Evolutionary conservation across 2,113 vertebrate species (phyloP), one percentile per base, ranked within the genome.

Genomic region (Callopanchax toddi): DNA sequence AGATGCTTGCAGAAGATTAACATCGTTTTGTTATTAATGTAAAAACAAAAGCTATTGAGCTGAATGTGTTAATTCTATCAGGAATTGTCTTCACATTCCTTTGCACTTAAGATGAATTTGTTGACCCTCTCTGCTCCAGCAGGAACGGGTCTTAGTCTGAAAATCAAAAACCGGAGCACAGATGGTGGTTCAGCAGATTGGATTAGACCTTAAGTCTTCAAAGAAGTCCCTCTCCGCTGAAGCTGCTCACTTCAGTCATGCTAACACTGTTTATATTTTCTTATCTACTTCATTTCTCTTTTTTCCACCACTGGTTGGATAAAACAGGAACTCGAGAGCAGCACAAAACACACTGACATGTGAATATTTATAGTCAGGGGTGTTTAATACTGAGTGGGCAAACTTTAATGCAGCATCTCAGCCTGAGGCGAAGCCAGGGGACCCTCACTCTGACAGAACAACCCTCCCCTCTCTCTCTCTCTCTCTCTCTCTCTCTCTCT

Each of bases 141-240:
- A 86, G 82, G 71, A 87, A 76, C 65, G 51, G 58, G 74, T 79
- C 68, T 89, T 86, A 84, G 71, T 61, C 71, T 57, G 64, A 71
- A 76, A 91, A 84, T 85, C 79, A 86, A 86, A 89, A 89, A 78
- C 74, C 44, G 71, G 59, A 71, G 73, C 62, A 62, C 65, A 79
- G 79, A 78, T 70, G 61, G 77, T n/a, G 34, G 62, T 74, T 82
- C 75, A 79, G 83, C 75, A 79, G 83, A 78, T 62, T 67, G 87
- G 89, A 91, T 92, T 91, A 90, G 81, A 29, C 52, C 71, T 68
- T 48, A 84, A 89, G 75, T 86, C 89, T 88, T 91, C 89, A 89
- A 91, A 91, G 89, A 84, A 75, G 69, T 67, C 75, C 61, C 71
- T 76, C 67, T 82, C 53, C 34, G 16, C 76, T 25, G 77, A 72